phyloP scores from a whole-genome alignment of 2,113 vertebrate genomes.

The Anoplopoma fimbria region DNA sequence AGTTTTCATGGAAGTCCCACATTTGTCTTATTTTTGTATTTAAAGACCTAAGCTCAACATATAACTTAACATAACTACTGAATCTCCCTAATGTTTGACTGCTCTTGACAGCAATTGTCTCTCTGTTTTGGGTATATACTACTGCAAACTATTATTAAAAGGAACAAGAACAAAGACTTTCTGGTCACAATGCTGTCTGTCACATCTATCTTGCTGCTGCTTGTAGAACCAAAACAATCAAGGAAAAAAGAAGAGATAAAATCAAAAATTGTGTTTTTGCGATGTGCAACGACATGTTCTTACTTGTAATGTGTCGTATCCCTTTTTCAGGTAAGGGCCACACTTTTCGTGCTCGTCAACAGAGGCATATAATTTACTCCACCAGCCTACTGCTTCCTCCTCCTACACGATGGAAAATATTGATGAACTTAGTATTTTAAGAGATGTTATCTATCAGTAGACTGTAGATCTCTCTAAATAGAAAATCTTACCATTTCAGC shows the following conservation, averaged over 20 bases:
- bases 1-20: not conserved
- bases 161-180: not conserved
- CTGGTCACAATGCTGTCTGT: not conserved
- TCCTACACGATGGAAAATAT: conserved; percentile 82
- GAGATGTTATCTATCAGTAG: not conserved
- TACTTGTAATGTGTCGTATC: conserved; percentile 95
- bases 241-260: not conserved
- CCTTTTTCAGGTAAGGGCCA: conserved; percentile 93
- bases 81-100: not conserved
- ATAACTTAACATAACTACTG: not conserved
- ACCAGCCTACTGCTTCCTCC: conserved; percentile 96
- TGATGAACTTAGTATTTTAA: not conserved
- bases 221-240: not conserved
- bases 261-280: not conserved
- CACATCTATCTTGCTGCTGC: not conserved
- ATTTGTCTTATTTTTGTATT: not conserved
- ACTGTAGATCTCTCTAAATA: not conserved
- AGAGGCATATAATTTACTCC: conserved; percentile 98
- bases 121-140: not conserved
- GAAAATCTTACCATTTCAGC: conserved; percentile 72
- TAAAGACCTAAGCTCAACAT: not conserved
- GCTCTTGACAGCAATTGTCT: not conserved
- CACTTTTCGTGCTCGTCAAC: conserved; percentile 91
- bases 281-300: not conserved
- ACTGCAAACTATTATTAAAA: not conserved